Base-by-base conservation (phyloP, 2,888 invertebrate species). In the Eudasyphora cyanicolor region DNA sequence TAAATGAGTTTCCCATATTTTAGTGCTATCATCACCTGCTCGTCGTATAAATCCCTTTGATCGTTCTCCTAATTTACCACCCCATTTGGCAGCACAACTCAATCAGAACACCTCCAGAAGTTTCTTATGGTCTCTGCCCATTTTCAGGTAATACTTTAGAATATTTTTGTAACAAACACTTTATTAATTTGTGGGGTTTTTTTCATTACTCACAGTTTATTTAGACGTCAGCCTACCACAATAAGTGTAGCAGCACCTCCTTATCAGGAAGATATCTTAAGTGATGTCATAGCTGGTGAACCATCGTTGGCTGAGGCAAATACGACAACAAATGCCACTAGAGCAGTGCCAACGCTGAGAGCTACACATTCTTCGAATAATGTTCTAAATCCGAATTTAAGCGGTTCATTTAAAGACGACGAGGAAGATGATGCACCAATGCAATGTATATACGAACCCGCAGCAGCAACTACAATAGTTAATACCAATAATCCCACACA, bases 301-400 rank as follows among this genome's bases (percentile, higher is more conserved):
- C 14, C 70, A 19, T 4, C 60, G 7, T 38, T 35, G 8, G 62
- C 80, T 14, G 21, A 73, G 38, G 67, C 82, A 76, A 32, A 27
- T 21, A 60, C 67, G 3, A 27, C 75, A 12, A 38, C 21, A 17
- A 76, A 67, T 71, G 79, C 75, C 8, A 82, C 79, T 45, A 82
- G 82, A 81, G 82, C n/a, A n/a, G n/a, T 83, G 69, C 67, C 77
- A 21, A 62, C 82, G 49, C 85, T 86, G 21, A 77, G 69, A 73
- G 77, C 87, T 14, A 85, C 88, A 54, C 89, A 88, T 42, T 87
- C 90, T 83, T 91, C 92, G 67, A 92, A 92, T 87, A 92, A 92
- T 87, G 90, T 92, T 84, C 87, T 92, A 67, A 92, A 92, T 89
- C 89, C 91, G 88, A 91, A 92, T 90, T 90, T 92, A 88, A 90